These are phyloP conservation scores for Oryzias sinensis DNA, from an alignment of 2,797 vertebrate genomes.

Conservation along the genomic window DNA sequence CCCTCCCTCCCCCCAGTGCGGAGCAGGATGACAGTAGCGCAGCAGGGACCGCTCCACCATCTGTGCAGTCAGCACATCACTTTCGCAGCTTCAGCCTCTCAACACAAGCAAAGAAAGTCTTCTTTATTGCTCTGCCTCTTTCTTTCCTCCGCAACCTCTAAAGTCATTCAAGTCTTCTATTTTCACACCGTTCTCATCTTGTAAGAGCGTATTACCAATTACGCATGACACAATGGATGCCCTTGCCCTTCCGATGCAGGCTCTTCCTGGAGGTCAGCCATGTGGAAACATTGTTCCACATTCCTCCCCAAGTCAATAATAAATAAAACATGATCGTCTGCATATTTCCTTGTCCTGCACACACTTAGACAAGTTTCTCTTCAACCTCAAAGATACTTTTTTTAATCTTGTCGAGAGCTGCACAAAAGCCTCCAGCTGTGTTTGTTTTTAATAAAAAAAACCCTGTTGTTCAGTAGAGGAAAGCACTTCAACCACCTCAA, in stretches of 20 bases:
- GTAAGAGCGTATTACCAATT: slow-evolving; percentile 71
- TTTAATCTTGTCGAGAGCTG: no score
- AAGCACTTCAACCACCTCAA: background rate
- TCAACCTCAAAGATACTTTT: slow-evolving; percentile 20
- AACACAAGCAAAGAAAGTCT: slow-evolving; percentile 29
- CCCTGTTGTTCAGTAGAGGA: background rate
- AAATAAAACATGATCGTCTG: slow-evolving; percentile 77
- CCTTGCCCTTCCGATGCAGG: slow-evolving; percentile 47
- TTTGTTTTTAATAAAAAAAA: background rate
- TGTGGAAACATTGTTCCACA: slow-evolving; percentile 83
- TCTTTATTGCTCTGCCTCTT: slow-evolving; percentile 27
- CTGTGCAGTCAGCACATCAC: slow-evolving; percentile 77
- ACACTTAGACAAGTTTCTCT: slow-evolving; percentile 6
- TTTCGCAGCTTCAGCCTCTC: slow-evolving; percentile 47
- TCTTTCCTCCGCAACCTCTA: slow-evolving; percentile 29
- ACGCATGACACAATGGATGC: slow-evolving; percentile 65
- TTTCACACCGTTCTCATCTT: slow-evolving; percentile 28
- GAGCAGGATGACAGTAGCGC: slow-evolving; percentile 72
- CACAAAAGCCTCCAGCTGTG: no score
- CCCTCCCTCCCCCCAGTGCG: slow-evolving; percentile 57
- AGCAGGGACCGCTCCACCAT: slow-evolving; percentile 77
- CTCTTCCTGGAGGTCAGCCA: slow-evolving; percentile 71
- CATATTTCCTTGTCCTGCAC: slow-evolving; percentile 39
- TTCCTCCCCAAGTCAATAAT: slow-evolving; percentile 76
- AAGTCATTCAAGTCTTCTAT: slow-evolving; percentile 44